Percentiles rank a stretch among this genome's conserved stretches.
Conservation (phyloP, 2,888 invertebrate species). For the Opisthograptis luteolata region DNA sequence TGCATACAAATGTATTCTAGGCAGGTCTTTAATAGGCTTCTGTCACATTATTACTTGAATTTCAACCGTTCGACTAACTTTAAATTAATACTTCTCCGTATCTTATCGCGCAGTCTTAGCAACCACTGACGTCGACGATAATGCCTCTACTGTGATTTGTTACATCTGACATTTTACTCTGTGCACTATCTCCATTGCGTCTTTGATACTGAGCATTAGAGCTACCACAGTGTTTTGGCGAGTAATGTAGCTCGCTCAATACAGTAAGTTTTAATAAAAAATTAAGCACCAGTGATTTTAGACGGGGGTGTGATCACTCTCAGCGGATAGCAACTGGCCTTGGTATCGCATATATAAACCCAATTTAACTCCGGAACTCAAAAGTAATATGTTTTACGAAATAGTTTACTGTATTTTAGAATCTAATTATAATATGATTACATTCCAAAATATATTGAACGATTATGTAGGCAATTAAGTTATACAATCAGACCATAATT, state of each 20-base stretch:
- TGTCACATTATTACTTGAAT: slow-evolving; percentile 3
- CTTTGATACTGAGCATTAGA: slow-evolving; percentile 27
- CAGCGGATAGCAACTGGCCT: slow-evolving; percentile 59
- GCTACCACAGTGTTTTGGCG: slow-evolving; percentile 19
- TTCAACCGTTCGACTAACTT: slow-evolving; percentile 44
- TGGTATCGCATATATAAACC: slow-evolving; percentile 61
- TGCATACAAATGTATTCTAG: no score
- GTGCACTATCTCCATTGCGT: slow-evolving; percentile 45
- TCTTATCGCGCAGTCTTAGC: slow-evolving; percentile 65
- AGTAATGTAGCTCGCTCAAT: slow-evolving; percentile 35
- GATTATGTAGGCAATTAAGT: no score
- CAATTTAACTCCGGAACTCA: slow-evolving; percentile 54
- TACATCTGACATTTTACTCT: slow-evolving; percentile 42
- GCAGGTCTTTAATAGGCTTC: no score
- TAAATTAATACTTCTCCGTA: slow-evolving; percentile 48
- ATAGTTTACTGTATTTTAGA: no score
- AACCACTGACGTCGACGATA: slow-evolving; percentile 54
- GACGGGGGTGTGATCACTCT: slow-evolving; percentile 47
- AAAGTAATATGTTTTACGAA: no score
- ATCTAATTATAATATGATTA: no score
- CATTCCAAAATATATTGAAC: no score
- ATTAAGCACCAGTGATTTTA: slow-evolving; percentile 37
- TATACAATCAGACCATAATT: no score
- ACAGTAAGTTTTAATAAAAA: slow-evolving; percentile 26
- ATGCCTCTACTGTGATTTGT: slow-evolving; percentile 53